Conservation (phyloP, 2,797 vertebrate species). For the Helostoma temminkii region DNA sequence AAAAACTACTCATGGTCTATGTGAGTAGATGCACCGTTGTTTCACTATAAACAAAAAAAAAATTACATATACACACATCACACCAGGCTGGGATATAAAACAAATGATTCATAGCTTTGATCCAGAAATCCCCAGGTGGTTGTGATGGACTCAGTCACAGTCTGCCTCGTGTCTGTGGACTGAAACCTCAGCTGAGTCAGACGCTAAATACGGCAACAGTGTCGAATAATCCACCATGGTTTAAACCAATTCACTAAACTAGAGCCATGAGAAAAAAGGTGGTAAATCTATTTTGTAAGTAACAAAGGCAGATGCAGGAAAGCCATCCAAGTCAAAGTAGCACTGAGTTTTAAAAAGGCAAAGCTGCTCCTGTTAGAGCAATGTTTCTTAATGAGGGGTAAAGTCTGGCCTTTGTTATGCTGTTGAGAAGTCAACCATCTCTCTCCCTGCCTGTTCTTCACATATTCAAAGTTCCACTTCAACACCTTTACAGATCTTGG, state of each 20-base stretch:
- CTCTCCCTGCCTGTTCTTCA: not conserved
- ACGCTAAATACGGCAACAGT: conserved; percentile 22
- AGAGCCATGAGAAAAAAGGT: not conserved
- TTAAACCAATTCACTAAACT: conserved; percentile 21
- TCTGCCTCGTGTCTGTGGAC: conserved; percentile 27
- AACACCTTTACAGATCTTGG: conserved; percentile 11
- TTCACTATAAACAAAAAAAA: conserved; percentile 4
- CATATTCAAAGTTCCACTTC: conserved; percentile 15
- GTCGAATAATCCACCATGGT: not conserved
- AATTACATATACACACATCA: not conserved
- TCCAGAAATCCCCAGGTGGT: conserved; percentile 50
- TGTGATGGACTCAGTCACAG: conserved; percentile 29
- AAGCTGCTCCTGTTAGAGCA: not conserved
- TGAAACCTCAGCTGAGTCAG: conserved; percentile 35
- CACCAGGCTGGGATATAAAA: conserved; percentile 38
- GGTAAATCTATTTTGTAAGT: not conserved
- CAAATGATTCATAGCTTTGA: conserved; percentile 54
- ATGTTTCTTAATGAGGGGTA: not conserved
- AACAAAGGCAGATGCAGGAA: conserved; percentile 13
- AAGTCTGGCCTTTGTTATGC: not conserved
- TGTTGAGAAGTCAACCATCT: not conserved
- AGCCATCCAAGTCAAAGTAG: not conserved
- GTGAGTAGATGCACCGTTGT: conserved; percentile 4
- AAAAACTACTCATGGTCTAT: not conserved
- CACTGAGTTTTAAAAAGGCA: not conserved